Evolutionary conservation across 2,113 vertebrate species (phyloP), one percentile per base, ranked within the genome.

Genomic region (Serinus canaria): DNA sequence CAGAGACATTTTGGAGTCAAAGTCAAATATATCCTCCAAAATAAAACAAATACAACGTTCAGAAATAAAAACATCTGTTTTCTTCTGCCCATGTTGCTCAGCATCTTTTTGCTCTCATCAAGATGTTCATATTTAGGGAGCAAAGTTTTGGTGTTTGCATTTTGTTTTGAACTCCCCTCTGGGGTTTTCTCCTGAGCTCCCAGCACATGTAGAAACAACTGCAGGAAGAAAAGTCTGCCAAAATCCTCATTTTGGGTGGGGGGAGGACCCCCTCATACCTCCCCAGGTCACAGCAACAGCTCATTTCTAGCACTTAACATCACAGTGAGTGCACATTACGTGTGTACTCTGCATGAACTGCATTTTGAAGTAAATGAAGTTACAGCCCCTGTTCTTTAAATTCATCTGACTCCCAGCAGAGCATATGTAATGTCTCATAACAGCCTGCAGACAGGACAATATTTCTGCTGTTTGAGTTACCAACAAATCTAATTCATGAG

Each of bases 381-480:
- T 55, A 87, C 83, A 70, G 8, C 5, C 52, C 85, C 93, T 92
- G 72, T 64, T 94, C 82, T 86, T 90, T 91, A 94, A 90, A 86
- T 84, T 66, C 28, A 10, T 92, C 87, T 80, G 83, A 93, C 90
- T 83, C 75, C 50, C 55, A 92, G 60, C 43, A 92, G 95, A 93
- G 92, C 75, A 70, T 86, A 76, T 95, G 89, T 74, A 87, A 63
- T 95, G 70, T 95, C 79, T 96, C 89, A 73, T 82, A 92, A 78
- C 52, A 92, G 66, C 83, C 88, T 94, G 85, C 59, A 93, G 94
- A 84, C 82, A 80, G 90, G 90, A 74, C 94, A 93, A 94, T 92
- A 83, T 90, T 93, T 92, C 72, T 96, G 68, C 90, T 56, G 37
- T 83, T 93, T 77, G 81, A 28, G 74, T 96, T 94, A 97, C 85